Evolutionary conservation across 2,113 vertebrate genomes (phyloP), one percentile per base, ranked within the genome.

Genomic region (Tragelaphus imberbis): DNA sequence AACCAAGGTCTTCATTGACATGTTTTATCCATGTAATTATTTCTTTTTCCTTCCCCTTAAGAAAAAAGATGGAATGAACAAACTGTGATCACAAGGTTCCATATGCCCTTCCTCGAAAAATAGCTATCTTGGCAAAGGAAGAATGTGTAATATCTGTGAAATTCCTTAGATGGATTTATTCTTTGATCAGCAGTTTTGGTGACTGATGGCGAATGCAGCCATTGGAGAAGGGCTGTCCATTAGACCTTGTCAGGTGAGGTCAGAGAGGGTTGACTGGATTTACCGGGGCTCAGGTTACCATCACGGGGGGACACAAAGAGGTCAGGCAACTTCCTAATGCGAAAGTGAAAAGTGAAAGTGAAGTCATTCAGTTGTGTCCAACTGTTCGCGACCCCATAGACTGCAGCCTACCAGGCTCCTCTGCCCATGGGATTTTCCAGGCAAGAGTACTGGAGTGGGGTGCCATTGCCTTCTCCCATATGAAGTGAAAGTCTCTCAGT

Each of bases 91-190:
- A 65, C 7, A 65, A 63, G 71, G 55, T 90, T 77, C 65, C 65
- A 0, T 59, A 59, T 65, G 53, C 33, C 49, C 59, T 92, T 95
- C 47, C 53, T 96, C 6, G 23, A 85, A 88, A 63, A 28, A 61
- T 16, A 92, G 82, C 30, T 87, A 49, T 25, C 15, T 90, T 36
- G 87, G 21, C 12, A 65, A 82, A 55, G 36, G 49, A 75, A 75
- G 53, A 49, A 28, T 7, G 12, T 17, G 17, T 9, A 53, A 25
- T 53, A 58, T 94, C 86, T 77, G 53, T 3, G 27, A 95, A 95
- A 65, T 87, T 49, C 27, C 55, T 82, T 63, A 59, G 89, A 63
- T 49, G 75, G 61, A 90, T 92, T 85, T 90, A 58, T 91, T 40
- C 23, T 84, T 87, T 77, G 40, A 56, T n/a, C 19, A 75, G n/a